Evolutionary conservation across 2,797 vertebrate genomes (phyloP), one percentile per base, ranked within the genome.

Genomic region (Denticeps clupeoides): DNA sequence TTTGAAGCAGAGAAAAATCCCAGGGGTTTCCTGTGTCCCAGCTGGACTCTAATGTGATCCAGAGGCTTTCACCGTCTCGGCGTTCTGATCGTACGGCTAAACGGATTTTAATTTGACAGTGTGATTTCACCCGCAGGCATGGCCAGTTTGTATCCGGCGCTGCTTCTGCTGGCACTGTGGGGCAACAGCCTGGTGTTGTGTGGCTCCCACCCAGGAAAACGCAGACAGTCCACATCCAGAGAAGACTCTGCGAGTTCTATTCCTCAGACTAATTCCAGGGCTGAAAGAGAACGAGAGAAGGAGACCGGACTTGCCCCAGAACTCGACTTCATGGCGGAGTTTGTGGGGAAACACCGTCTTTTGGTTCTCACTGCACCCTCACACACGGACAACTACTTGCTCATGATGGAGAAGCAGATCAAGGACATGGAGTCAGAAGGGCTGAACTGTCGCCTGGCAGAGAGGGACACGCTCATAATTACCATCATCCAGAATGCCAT

Each of bases 401-500:
- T 35, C 3, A 81, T 87, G 85, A 84, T 85, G 82, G 78, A 86
- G 65, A 82, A 84, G 57, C 83, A 87, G 54, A 74, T 87, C 32
- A 68, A 78, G 45, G 82, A 82, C 38, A 70, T 61, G 62, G 74
- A 81, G 5, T 70, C 79, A 54, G 75, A 75, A 58, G 70, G 61
- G 2, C 58, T 87, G 12, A 81, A 80, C 62, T 87, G 84, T 38
- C 76, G 31, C n/a, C 66, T 87, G 10, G 84, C 82, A 26, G 80
- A 83, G 46, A 75, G 84, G 66, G 81, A 87, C 61, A 86, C 82
- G 0, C 72, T 81, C 48, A 75, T 84, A 29, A 65, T 87, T 52
- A 87, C 70, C 46, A 75, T 87, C 59, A 81, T 87, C 63, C 83
- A 85, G 64, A 86, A 87, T 3, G 85, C 81, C 49, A 83, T 82